A percentile compares a stretch with the other conserved stretches of the same genome.
Conservation (phyloP, 2,888 invertebrate genomes). For the Polietes domitor region DNA sequence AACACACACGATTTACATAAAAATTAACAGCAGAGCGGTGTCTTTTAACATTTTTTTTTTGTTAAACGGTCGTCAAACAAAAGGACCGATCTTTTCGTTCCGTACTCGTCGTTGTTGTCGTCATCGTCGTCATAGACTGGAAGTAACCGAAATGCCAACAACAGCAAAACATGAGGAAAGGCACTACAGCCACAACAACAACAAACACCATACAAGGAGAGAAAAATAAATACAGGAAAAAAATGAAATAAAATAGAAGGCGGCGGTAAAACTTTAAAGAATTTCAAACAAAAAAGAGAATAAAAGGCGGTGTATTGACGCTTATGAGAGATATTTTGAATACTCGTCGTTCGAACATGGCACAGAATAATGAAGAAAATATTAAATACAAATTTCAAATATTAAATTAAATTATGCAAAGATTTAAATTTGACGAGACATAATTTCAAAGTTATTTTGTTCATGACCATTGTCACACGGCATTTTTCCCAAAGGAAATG, state of each 20-base stretch:
- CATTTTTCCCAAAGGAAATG: neutral
- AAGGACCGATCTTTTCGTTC: slow-evolving; percentile 22
- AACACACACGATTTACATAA: slow-evolving; percentile 25
- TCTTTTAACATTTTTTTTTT: slow-evolving; percentile 22
- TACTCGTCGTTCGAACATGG: neutral
- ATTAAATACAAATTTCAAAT: slow-evolving; percentile 10
- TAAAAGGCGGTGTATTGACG: neutral
- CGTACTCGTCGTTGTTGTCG: neutral
- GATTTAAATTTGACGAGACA: too few species aligned
- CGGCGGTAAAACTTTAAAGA: slow-evolving; percentile 57
- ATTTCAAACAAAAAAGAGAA: slow-evolving; percentile 35
- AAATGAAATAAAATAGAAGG: neutral
- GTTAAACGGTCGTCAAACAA: slow-evolving; percentile 30
- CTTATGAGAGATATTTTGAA: neutral
- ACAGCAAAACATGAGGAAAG: neutral
- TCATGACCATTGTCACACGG: neutral
- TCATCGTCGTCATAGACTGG: neutral
- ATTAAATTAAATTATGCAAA: slow-evolving; percentile 12
- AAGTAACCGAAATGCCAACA: slow-evolving; percentile 34
- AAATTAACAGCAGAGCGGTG: slow-evolving; percentile 29
- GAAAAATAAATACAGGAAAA: slow-evolving; percentile 50
- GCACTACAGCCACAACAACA: slow-evolving; percentile 29
- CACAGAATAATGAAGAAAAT: slow-evolving; percentile 6
- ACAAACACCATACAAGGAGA: slow-evolving; percentile 38
- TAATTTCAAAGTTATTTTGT: too few species aligned